A percentile compares a stretch with the other conserved stretches of the same genome.
phyloP scores from a whole-genome alignment of 2,888 invertebrate genomes.

The Oligia fasciuncula region DNA sequence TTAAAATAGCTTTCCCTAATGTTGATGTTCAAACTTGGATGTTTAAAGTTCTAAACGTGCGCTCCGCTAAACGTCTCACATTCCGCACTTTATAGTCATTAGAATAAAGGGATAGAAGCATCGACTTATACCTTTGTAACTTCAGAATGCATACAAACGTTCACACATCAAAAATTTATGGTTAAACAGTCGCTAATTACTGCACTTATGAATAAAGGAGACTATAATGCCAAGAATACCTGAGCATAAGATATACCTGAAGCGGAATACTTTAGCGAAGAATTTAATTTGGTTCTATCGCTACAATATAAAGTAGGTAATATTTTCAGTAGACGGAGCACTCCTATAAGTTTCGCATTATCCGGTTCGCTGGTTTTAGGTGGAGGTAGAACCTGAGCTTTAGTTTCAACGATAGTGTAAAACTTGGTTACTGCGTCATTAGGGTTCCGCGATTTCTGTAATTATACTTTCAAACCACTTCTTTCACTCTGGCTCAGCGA shows the following conservation, averaged over 20 bases:
- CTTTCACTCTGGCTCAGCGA: slow-evolving; percentile 24
- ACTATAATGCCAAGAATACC: slow-evolving; percentile 24
- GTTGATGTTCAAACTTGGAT: slow-evolving; percentile 43
- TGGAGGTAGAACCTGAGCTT: slow-evolving; percentile 5
- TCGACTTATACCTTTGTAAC: background rate
- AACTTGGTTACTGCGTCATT: slow-evolving; percentile 1
- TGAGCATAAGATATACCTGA: slow-evolving; percentile 29
- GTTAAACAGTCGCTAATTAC: background rate
- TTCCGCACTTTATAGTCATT: slow-evolving; percentile 41
- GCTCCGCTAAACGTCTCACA: slow-evolving; percentile 7
- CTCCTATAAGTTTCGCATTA: slow-evolving; percentile 28
- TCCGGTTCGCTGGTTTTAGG: slow-evolving; percentile 14
- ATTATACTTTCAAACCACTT: slow-evolving; percentile 47
- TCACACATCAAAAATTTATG: background rate
- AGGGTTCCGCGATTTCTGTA: slow-evolving; percentile 23
- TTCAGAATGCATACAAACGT: slow-evolving; percentile 23
- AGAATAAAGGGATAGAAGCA: slow-evolving; percentile 5
- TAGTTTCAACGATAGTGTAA: slow-evolving; percentile 3
- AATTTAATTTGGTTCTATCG: slow-evolving; percentile 48
- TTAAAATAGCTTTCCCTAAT: slow-evolving; percentile 32
- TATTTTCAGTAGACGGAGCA: slow-evolving; percentile 26
- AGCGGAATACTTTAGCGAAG: slow-evolving; percentile 38
- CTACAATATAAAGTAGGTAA: slow-evolving; percentile 17
- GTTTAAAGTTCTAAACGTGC: slow-evolving; percentile 41
- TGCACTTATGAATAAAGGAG: background rate